Percentiles rank a stretch among this genome's conserved stretches.
Conservation (phyloP, 2,888 invertebrate genomes). For the Ennomos quercinarius region DNA sequence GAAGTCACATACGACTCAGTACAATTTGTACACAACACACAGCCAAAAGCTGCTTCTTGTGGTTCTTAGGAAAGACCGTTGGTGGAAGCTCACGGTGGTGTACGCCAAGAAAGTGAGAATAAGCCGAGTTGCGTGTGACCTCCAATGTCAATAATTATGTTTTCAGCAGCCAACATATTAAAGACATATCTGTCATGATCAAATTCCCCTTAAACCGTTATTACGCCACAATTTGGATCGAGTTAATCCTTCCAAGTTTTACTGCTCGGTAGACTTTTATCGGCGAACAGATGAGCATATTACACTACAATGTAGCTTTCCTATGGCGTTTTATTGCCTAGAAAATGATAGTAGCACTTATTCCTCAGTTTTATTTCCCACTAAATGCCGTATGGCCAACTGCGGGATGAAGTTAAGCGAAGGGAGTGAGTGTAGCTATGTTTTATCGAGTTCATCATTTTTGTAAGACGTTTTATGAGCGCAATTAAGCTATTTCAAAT, state of each 20-base stretch:
- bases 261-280: constrained; percentile 38
- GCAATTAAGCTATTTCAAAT: too few relatives aligned
- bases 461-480: constrained; percentile 11
- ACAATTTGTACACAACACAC: too few relatives aligned
- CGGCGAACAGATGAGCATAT: constrained; percentile 39
- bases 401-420: constrained; percentile 16
- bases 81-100: too few relatives aligned
- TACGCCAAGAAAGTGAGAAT: too few relatives aligned
- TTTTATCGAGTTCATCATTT: constrained; percentile 16
- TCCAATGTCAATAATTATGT: too few relatives aligned
- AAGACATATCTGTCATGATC: constrained; percentile 9
- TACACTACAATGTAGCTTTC: constrained; percentile 39
- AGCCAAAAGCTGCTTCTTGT: too few relatives aligned
- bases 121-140: too few relatives aligned
- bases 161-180: too few relatives aligned
- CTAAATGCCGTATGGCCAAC: constrained; percentile 32
- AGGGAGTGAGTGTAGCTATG: constrained; percentile 1
- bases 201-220: constrained; percentile 1
- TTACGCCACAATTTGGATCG: constrained; percentile 24
- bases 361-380: constrained; percentile 37
- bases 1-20: too few relatives aligned
- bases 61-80: too few relatives aligned
- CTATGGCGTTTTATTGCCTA: constrained; percentile 35
- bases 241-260: constrained; percentile 37
- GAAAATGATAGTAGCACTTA: constrained; percentile 42